Conservation (phyloP, 2,113 vertebrate genomes). For the Nothoprocta pentlandii region DNA sequence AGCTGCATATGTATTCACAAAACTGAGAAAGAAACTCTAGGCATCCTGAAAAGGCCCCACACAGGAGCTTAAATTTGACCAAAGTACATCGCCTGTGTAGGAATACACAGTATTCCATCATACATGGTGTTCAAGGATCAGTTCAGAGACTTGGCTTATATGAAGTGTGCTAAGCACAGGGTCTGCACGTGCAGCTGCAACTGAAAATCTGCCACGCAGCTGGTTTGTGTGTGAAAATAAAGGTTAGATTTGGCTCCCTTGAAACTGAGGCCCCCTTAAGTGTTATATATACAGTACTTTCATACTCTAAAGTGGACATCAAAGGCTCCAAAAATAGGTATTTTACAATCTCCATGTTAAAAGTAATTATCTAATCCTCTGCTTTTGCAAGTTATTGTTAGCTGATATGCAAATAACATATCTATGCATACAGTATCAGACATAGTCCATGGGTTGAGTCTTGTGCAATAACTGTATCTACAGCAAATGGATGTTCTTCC, state of each 20-base stretch:
- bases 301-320: not conserved
- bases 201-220: not conserved
- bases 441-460: not conserved
- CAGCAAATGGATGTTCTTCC: not conserved
- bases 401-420: not conserved
- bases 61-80: not conserved
- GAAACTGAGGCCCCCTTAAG: not conserved
- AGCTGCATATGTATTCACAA: too few relatives aligned
- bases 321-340: not conserved
- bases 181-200: not conserved
- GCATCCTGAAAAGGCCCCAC: fast-evolving
- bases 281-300: not conserved
- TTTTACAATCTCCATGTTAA: not conserved
- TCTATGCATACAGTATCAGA: not conserved
- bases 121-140: not conserved
- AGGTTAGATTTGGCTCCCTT: not conserved
- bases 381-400: not conserved
- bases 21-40: not conserved
- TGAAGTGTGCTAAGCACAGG: not conserved
- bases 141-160: not conserved
- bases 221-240: not conserved
- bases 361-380: not conserved
- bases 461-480: not conserved
- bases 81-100: not conserved
- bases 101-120: fast-evolving